phyloP scores from a whole-genome alignment of 1,140 invertebrate species.

The Listronotus oregonensis region DNA sequence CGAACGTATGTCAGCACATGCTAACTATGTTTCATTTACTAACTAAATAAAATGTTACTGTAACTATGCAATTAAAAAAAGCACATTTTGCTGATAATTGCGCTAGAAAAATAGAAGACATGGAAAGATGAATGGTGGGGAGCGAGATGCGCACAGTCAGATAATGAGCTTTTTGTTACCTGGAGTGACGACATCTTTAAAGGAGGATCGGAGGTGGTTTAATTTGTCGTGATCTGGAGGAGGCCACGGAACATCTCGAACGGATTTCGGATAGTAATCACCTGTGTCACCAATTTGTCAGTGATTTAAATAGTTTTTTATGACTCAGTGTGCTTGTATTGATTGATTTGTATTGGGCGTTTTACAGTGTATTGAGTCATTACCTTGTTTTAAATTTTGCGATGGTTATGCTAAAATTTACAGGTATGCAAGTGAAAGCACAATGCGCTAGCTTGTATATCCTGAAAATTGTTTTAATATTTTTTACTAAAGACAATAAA shows the following conservation, averaged over 20 bases:
- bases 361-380: neutral
- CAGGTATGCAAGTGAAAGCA: too few species aligned
- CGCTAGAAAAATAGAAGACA: constrained; percentile 5
- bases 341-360: neutral
- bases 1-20: constrained; percentile 3
- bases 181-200: constrained; percentile 50
- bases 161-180: constrained; percentile 40
- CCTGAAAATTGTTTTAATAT: too few species aligned
- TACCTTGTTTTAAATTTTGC: neutral
- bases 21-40: neutral
- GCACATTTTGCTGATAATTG: neutral
- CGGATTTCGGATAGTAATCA: constrained; percentile 40
- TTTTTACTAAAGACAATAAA: too few species aligned
- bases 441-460: too few species aligned
- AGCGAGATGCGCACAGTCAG: constrained; percentile 27
- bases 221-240: constrained; percentile 47
- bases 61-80: too few species aligned
- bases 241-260: constrained; percentile 49
- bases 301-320: neutral
- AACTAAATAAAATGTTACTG: neutral
- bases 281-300: constrained; percentile 40
- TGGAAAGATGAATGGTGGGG: constrained; percentile 4
- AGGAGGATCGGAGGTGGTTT: constrained; percentile 43
- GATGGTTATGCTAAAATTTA: neutral
- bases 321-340: neutral